Percentiles rank a stretch among this genome's conserved stretches.
These are phyloP conservation scores for Microcebus jonahi DNA, from an alignment of 2,113 vertebrate genomes.

Conservation along the genomic window DNA sequence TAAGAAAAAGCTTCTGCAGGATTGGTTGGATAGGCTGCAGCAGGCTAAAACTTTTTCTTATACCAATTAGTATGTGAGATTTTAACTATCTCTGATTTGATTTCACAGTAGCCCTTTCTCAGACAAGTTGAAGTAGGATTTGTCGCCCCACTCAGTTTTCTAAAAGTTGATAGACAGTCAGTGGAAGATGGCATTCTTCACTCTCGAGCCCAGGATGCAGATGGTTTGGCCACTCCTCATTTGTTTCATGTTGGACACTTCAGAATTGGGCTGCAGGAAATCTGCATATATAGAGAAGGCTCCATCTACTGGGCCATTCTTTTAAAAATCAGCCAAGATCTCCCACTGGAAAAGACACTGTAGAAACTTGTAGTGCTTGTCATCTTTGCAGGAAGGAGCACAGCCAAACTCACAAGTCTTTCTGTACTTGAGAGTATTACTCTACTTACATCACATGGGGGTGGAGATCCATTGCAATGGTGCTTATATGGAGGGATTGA, in stretches of 20 bases:
- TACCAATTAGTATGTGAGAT: slow-evolving; percentile 83
- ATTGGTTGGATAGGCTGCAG: not conserved
- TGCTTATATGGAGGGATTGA: slow-evolving; percentile 91
- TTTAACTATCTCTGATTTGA: slow-evolving; percentile 90
- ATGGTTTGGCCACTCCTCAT: slow-evolving; percentile 90
- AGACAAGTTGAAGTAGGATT: slow-evolving; percentile 92
- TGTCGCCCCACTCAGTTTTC: slow-evolving; percentile 94
- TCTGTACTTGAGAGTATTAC: slow-evolving; percentile 86
- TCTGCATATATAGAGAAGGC: slow-evolving; percentile 90
- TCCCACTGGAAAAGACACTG: slow-evolving; percentile 74
- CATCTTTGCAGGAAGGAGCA: slow-evolving; percentile 83
- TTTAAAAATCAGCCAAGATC: slow-evolving; percentile 90
- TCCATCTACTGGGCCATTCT: slow-evolving; percentile 80
- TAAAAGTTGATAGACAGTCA: slow-evolving; percentile 93
- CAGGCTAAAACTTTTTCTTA: slow-evolving; percentile 67
- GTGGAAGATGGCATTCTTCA: slow-evolving; percentile 87
- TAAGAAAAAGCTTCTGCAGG: not conserved
- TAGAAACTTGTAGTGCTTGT: slow-evolving; percentile 90
- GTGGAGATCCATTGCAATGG: slow-evolving; percentile 90
- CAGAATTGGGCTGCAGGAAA: slow-evolving; percentile 90
- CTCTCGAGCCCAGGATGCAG: slow-evolving; percentile 91
- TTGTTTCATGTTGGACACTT: slow-evolving; percentile 89
- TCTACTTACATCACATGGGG: slow-evolving; percentile 85
- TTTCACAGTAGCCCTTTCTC: slow-evolving; percentile 92
- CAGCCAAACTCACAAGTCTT: slow-evolving; percentile 87